Percentiles rank a stretch among this genome's conserved stretches.
Evolutionary conservation across 2,113 vertebrate species (phyloP).

Genomic region (Lota lota): DNA sequence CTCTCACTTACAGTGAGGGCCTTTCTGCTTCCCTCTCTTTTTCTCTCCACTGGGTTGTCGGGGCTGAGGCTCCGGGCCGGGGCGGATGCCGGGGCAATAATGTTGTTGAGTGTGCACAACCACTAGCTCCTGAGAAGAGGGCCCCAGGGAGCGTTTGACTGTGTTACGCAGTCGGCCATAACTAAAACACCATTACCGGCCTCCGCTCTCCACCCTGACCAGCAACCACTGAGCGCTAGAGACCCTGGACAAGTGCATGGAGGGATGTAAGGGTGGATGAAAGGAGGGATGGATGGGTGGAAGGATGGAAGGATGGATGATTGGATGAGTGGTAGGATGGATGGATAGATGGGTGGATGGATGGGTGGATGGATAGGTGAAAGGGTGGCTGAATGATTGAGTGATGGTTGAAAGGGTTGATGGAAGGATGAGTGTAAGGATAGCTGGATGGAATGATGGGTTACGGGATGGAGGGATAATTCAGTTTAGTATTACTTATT

Average conservation of each 20-base stretch:
- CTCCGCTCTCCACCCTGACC: conserved; percentile 19
- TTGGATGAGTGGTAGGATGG: not conserved
- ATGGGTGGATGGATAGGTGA: not conserved
- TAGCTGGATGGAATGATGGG: not conserved
- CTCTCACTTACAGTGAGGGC: conserved; percentile 45
- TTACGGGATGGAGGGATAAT: not conserved
- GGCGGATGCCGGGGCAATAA: conserved; percentile 62
- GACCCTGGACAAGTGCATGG: not conserved
- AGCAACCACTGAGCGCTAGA: conserved; percentile 12
- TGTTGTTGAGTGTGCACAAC: conserved; percentile 61
- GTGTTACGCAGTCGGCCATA: conserved; percentile 67
- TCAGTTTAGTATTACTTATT: not conserved
- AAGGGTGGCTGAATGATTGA: not conserved
- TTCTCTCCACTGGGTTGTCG: conserved; percentile 41
- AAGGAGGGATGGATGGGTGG: conserved; percentile 8
- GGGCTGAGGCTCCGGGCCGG: conserved; percentile 50
- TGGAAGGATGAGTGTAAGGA: not conserved
- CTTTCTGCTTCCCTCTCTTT: conserved; percentile 34
- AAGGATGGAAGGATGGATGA: conserved; percentile 6
- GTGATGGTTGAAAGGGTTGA: not conserved
- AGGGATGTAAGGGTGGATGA: not conserved
- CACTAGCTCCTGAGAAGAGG: conserved; percentile 52
- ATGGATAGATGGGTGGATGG: not conserved
- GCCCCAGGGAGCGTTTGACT: conserved; percentile 63
- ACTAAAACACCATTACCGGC: conserved; percentile 68